Conservation (phyloP, 2,113 vertebrate species). For the Cnemophilus loriae region DNA sequence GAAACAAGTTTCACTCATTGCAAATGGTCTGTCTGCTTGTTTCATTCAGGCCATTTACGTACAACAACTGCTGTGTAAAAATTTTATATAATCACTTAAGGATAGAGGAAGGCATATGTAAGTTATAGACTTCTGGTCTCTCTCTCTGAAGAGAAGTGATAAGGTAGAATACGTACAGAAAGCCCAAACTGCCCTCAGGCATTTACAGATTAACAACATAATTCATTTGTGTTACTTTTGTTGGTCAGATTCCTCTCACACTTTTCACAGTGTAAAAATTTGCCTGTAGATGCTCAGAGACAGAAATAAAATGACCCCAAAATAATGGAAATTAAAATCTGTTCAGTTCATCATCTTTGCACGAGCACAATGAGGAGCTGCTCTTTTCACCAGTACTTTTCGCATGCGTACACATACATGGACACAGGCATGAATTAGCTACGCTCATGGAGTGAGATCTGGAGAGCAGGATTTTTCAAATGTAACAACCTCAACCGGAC, state of each 20-base stretch:
- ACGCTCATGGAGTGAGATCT: neutral
- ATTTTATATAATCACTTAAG: neutral
- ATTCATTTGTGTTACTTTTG: neutral
- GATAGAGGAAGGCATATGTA: neutral
- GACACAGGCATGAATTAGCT: neutral
- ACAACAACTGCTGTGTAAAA: neutral
- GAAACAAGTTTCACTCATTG: neutral
- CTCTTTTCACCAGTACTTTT: neutral
- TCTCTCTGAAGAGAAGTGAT: neutral
- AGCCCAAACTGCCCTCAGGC: neutral
- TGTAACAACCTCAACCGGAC: neutral
- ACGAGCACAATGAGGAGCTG: neutral
- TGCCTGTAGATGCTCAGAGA: neutral
- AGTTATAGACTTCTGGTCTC: neutral
- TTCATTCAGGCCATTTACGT: neutral
- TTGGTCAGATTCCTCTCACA: neutral
- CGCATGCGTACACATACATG: accelerated
- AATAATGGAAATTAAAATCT: neutral
- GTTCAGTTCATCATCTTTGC: neutral
- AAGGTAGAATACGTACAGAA: neutral
- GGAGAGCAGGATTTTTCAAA: neutral
- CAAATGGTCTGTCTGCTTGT: neutral
- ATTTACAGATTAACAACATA: neutral
- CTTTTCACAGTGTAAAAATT: neutral
- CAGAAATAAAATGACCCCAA: neutral